Percentiles rank a stretch among this genome's conserved stretches.
Conservation (phyloP, 2,888 invertebrate genomes). For the Argynnis bischoffii region DNA sequence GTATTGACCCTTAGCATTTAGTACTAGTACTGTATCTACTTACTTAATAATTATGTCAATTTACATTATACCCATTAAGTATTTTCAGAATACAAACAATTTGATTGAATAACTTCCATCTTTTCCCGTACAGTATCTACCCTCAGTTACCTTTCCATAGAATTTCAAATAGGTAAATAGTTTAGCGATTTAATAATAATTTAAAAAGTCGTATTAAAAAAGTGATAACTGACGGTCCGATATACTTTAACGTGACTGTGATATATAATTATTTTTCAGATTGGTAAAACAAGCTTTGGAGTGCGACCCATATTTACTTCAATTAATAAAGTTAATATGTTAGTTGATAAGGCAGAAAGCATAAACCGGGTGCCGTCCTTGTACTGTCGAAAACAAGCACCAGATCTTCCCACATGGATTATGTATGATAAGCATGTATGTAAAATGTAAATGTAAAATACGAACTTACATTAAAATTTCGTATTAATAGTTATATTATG, state of each 20-base stretch:
- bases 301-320: constrained; percentile 69
- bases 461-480: neutral
- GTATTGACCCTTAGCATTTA: too few relatives aligned
- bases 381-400: constrained; percentile 88
- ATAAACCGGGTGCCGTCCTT: constrained; percentile 82
- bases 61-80: too few relatives aligned
- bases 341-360: constrained; percentile 67
- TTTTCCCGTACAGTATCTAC: too few relatives aligned
- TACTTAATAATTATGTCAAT: too few relatives aligned
- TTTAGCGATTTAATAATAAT: too few relatives aligned
- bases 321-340: constrained; percentile 69
- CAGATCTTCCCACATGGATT: constrained; percentile 91
- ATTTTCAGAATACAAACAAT: too few relatives aligned
- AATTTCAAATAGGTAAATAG: too few relatives aligned
- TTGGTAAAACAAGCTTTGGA: constrained; percentile 71
- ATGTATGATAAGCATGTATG: constrained; percentile 92
- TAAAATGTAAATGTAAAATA: neutral
- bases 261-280: constrained; percentile 47
- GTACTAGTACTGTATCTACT: too few relatives aligned
- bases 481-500: constrained; percentile 39
- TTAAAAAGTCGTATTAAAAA: neutral
- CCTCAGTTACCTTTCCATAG: too few relatives aligned
- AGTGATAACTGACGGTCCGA: neutral
- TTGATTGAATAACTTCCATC: too few relatives aligned
- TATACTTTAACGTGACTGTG: neutral